These are phyloP conservation scores for Rattus rattus DNA, from an alignment of 2,113 vertebrate genomes.

Conservation along the genomic window DNA sequence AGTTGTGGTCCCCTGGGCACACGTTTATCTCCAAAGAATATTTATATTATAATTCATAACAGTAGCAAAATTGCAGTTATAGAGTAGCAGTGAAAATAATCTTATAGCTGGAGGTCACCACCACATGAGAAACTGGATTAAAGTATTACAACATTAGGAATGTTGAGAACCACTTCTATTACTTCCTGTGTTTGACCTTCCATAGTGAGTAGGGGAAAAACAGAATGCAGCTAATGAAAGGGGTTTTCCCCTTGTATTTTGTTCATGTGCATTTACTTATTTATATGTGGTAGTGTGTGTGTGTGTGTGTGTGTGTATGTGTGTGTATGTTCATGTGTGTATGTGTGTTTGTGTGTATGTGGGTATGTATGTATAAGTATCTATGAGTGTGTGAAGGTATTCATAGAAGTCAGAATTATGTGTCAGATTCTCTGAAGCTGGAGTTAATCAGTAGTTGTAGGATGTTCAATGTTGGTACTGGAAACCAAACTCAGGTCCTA, in stretches of 20 bases:
- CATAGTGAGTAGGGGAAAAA: rapidly evolving
- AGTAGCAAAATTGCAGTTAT: not conserved
- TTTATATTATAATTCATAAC: not conserved
- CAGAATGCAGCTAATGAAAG: not conserved
- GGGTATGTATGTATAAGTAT: not conserved
- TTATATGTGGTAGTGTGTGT: not conserved
- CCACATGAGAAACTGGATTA: not conserved
- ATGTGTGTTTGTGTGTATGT: not conserved
- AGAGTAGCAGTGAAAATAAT: not conserved
- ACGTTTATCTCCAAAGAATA: not conserved
- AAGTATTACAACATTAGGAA: not conserved
- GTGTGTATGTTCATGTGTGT: not conserved
- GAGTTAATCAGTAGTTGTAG: not conserved
- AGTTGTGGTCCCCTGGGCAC: not conserved
- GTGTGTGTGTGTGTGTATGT: not conserved
- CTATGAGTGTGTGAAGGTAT: not conserved
- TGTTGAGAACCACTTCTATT: not conserved
- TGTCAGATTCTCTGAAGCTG: not conserved
- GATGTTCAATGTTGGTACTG: not conserved
- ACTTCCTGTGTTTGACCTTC: not conserved
- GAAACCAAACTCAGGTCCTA: not conserved
- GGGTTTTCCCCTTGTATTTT: not conserved
- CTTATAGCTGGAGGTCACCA: not conserved
- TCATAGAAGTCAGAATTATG: not conserved
- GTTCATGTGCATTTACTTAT: not conserved